These are phyloP conservation scores for Girardia tigrina DNA, from an alignment of 2,888 invertebrate species.

Conservation along the genomic window DNA sequence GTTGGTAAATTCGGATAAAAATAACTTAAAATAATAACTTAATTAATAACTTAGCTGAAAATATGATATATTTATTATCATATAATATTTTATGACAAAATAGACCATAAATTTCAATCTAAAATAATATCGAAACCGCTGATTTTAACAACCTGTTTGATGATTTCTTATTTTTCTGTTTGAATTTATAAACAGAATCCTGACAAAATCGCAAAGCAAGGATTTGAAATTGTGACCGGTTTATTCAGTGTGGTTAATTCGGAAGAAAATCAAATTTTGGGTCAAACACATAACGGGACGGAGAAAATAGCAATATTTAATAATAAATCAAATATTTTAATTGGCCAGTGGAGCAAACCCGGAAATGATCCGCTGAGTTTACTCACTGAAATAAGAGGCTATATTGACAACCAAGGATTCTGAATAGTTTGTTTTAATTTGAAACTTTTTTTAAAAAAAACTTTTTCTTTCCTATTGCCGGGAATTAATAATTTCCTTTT, in stretches of 20 bases:
- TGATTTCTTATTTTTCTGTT: neutral
- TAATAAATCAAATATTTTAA: neutral
- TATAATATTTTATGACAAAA: too few species aligned
- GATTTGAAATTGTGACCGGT: neutral
- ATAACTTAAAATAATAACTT: too few species aligned
- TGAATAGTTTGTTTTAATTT: neutral
- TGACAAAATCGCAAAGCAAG: neutral
- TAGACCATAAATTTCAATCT: too few species aligned
- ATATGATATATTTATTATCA: too few species aligned
- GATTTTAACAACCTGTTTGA: too few species aligned
- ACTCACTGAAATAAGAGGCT: neutral
- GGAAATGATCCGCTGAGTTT: neutral
- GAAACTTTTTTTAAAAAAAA: too few species aligned
- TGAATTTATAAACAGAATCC: neutral
- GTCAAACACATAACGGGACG: neutral
- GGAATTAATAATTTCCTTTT: too few species aligned
- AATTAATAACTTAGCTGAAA: too few species aligned
- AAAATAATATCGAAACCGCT: too few species aligned
- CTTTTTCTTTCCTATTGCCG: too few species aligned
- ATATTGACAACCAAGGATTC: neutral
- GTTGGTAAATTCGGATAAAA: too few species aligned
- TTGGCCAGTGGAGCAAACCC: neutral
- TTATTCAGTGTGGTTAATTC: neutral
- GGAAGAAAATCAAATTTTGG: neutral
- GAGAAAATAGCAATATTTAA: neutral